Evolutionary conservation across 2,113 vertebrate genomes (phyloP), one percentile per base, ranked within the genome.

Genomic region (Atractosteus spatula): DNA sequence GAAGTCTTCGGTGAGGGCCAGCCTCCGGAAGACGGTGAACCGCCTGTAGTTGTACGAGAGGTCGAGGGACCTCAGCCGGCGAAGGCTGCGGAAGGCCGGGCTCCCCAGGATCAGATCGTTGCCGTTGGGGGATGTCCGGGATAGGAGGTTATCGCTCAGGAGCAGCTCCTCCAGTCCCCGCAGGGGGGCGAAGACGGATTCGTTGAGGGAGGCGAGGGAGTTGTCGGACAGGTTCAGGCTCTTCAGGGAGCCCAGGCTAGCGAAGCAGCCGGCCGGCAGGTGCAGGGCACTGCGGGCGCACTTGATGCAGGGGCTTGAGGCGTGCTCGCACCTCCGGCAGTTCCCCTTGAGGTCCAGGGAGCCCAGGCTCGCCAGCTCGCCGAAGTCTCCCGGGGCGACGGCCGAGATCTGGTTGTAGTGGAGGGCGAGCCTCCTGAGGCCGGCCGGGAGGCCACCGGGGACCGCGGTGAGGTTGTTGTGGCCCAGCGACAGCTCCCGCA

Each of bases 1-100:
- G 0, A 86, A 86, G 41, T 81, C 83, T 3, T 41, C 1, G 0
- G 81, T 67, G 72, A 86, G 72, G 0, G 0, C 42, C 64, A 79
- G 73, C 11, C 61, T 63, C 55, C 81, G 79, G 2, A 77, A 85
- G 51, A 80, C 81, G 10, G 81, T 73, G 42, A 54, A 64, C 75
- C 83, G 82, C 3, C 42, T 13, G 74, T 86, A 86, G 41, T 86
- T 86, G 69, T 85, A 86, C 57, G 83, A 77, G 66, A 86, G 69
- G 63, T 82, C 66, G 44, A 86, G 83, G 2, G 72, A 81, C 29
- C 71, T 72, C 17, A 85, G 69, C 59, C 0, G 73, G 1, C 7
- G 0, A 68, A 85, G 68, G 45, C 64, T 14, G 3, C 0, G 7
- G 61, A 86, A 83, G 71, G 71, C 81, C 0, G 17, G 17, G 8